Evolutionary conservation across 2,113 vertebrate genomes (phyloP), one percentile per base, ranked within the genome.

Genomic region (Takifugu flavidus): DNA sequence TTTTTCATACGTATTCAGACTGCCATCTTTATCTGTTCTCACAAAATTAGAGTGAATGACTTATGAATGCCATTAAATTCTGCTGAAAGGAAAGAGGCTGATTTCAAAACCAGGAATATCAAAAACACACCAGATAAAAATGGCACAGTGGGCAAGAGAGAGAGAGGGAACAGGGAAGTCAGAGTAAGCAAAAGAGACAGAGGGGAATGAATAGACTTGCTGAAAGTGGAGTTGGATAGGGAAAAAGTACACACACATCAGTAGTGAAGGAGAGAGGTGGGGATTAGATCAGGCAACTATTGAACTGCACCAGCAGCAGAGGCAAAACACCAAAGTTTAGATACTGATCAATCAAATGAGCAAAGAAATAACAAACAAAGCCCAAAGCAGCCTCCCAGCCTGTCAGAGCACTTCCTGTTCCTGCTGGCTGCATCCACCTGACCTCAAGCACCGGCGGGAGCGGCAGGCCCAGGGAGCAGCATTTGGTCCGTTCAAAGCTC

Each of bases 401-500:
- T 50, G 1, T 14, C 49, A 12, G 7, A 8, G 49, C 55, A 57
- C 46, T 20, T 49, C 25, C 4, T 0, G 6, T 31, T 52, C 29
- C 25, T 46, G 56, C 10, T 13, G 43, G 42, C 42, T 56, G 29
- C 20, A 14, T 27, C 12, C 8, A 57, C 46, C 47, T 58, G 49
- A 54, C 46, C 45, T 14, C 8, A 34, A 50, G 47, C 53, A 28
- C 15, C n/a, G 1, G 14, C 6, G 14, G 7, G 14, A 20, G 39
- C 31, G 28, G 56, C 31, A 62, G 66, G 67, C 55, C 70, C 25
- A 29, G 53, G 57, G 54, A 49, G 0, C 62, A 79, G 69, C 86
- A 91, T 80, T 87, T 88, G 86, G 83, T 81, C 84, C 84, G 87
- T 88, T 90, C 86, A 89, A 86, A 89, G 81, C 50, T 44, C 67